These are phyloP conservation scores for Eulemur rufifrons DNA, from an alignment of 2,113 vertebrate genomes.

Conservation along the genomic window DNA sequence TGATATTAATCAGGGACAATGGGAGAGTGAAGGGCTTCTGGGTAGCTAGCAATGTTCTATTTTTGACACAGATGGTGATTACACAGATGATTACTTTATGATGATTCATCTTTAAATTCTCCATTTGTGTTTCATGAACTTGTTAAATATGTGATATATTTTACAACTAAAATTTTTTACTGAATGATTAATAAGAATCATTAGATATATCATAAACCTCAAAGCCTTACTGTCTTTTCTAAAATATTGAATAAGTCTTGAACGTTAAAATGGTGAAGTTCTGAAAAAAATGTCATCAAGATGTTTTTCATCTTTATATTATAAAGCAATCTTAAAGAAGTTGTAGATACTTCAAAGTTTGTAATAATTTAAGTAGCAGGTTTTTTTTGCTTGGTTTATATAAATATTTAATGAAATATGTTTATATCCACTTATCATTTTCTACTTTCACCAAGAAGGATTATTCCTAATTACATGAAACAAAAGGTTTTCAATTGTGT, in stretches of 20 bases:
- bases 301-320: background rate
- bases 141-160: background rate
- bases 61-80: background rate
- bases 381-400: background rate
- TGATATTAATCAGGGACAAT: background rate
- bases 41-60: background rate
- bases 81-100: background rate
- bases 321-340: background rate
- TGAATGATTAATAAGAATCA: conserved; percentile 51
- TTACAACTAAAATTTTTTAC: background rate
- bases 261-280: background rate
- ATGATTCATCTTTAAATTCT: background rate
- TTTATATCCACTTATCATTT: background rate
- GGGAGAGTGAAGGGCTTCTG: background rate
- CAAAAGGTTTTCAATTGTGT: background rate
- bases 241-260: background rate
- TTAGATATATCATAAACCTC: background rate
- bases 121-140: background rate
- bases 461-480: background rate
- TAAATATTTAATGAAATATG: background rate
- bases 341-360: background rate
- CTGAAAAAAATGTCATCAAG: background rate
- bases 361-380: background rate
- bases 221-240: conserved; percentile 28
- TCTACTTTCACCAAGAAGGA: background rate